phyloP scores from a whole-genome alignment of 2,113 vertebrate species.

The Microtus pennsylvanicus region DNA sequence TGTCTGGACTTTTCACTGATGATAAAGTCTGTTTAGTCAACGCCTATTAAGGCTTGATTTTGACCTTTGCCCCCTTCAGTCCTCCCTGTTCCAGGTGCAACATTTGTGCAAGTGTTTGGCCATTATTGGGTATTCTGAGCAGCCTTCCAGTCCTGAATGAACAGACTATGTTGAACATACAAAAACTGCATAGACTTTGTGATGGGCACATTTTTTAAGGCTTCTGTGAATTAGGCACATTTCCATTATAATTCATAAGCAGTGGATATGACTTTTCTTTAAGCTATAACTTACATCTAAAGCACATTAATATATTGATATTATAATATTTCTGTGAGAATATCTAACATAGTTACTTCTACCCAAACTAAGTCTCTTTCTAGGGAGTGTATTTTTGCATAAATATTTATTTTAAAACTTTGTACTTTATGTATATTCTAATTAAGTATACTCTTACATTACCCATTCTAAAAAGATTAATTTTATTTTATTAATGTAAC shows the following conservation, averaged over 20 bases:
- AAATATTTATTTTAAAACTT: constrained; percentile 3
- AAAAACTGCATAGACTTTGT: background rate
- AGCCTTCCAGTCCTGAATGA: constrained; percentile 75
- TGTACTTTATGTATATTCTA: background rate
- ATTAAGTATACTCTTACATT: constrained; percentile 4
- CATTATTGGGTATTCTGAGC: constrained; percentile 62
- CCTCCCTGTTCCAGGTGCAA: constrained; percentile 93
- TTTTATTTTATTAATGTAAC: constrained; percentile 60
- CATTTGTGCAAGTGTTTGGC: constrained; percentile 82
- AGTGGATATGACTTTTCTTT: background rate
- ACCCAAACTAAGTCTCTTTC: constrained; percentile 72
- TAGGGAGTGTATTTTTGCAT: constrained; percentile 55
- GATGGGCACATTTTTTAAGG: background rate
- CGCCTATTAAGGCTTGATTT: constrained; percentile 85
- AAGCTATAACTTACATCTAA: constrained; percentile 44
- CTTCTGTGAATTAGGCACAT: background rate
- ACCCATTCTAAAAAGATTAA: background rate
- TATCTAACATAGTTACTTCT: background rate
- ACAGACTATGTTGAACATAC: background rate
- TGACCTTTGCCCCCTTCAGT: constrained; percentile 90
- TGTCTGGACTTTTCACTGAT: constrained; percentile 90
- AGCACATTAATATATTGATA: background rate
- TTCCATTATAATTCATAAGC: constrained; percentile 53
- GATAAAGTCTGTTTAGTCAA: constrained; percentile 90
- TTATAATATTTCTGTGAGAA: background rate